A percentile compares a stretch with the other conserved stretches of the same genome.
These are phyloP conservation scores for Chloroclysta siterata DNA, from an alignment of 2,888 invertebrate species.

Conservation along the genomic window DNA sequence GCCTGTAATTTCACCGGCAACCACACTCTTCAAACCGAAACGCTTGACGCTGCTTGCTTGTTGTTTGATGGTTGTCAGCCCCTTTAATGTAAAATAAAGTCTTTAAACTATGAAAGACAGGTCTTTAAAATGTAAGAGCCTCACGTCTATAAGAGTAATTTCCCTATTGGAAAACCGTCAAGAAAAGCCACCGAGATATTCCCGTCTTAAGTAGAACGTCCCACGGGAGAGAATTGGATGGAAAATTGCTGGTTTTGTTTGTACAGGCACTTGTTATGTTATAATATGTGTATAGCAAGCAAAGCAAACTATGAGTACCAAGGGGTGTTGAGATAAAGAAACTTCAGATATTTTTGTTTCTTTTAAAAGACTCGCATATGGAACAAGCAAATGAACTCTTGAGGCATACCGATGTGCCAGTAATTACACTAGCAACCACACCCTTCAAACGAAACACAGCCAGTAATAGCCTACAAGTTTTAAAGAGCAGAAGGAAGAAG, in stretches of 20 bases:
- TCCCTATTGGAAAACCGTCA: conserved; percentile 25
- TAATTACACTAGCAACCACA: too few relatives aligned
- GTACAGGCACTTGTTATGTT: background rate
- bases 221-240: conserved; percentile 3
- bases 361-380: too few relatives aligned
- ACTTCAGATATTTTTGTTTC: too few relatives aligned
- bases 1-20: background rate
- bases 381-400: too few relatives aligned
- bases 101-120: conserved; percentile 8
- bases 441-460: too few relatives aligned
- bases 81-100: background rate
- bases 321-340: background rate
- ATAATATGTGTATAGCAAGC: background rate
- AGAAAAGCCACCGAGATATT: conserved; percentile 10
- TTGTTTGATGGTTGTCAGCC: too few relatives aligned
- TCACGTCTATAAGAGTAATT: conserved; percentile 8
- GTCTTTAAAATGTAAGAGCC: conserved; percentile 19
- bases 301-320: conserved; percentile 1
- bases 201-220: background rate
- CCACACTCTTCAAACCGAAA: too few relatives aligned
- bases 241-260: conserved; percentile 4
- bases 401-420: too few relatives aligned
- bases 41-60: too few relatives aligned
- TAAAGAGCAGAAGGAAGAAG: too few relatives aligned
- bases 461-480: too few relatives aligned